phyloP scores from a whole-genome alignment of 2,113 vertebrate genomes.

The Brachyistius frenatus region DNA sequence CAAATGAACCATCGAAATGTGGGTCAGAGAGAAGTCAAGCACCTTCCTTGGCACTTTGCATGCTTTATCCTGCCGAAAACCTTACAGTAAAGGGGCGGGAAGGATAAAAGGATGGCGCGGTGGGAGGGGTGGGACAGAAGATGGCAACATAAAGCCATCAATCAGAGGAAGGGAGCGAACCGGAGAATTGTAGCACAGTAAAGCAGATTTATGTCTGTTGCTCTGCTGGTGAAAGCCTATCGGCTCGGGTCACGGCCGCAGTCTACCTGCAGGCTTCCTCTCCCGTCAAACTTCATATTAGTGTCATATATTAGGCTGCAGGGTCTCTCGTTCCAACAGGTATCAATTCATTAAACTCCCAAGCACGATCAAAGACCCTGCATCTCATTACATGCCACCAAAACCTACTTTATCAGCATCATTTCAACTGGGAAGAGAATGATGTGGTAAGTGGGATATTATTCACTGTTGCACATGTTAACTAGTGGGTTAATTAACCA shows the following conservation, averaged over 20 bases:
- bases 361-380: conserved; percentile 9
- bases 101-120: conserved; percentile 21
- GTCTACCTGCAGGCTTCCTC: conserved; percentile 58
- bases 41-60: conserved; percentile 25
- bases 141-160: conserved; percentile 65
- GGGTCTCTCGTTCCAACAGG: conserved; percentile 33
- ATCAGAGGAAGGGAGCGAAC: conserved; percentile 49
- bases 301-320: conserved; percentile 58
- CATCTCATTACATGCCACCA: conserved; percentile 26
- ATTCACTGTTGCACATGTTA: conserved; percentile 15
- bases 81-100: conserved; percentile 34
- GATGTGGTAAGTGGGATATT: conserved; percentile 1
- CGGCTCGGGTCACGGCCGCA: conserved; percentile 67
- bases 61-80: conserved; percentile 10
- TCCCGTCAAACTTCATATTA: conserved; percentile 61
- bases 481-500: conserved; percentile 22
- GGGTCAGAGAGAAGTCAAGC: conserved; percentile 53
- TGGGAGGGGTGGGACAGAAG: conserved; percentile 7
- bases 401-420: conserved; percentile 22
- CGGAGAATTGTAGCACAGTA: conserved; percentile 63
- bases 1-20: conserved; percentile 33
- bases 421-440: conserved; percentile 6
- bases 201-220: conserved; percentile 71
- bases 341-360: conserved; percentile 56
- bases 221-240: conserved; percentile 57